phyloP scores from a whole-genome alignment of 2,113 vertebrate genomes.

The Rhizomys pruinosus region DNA sequence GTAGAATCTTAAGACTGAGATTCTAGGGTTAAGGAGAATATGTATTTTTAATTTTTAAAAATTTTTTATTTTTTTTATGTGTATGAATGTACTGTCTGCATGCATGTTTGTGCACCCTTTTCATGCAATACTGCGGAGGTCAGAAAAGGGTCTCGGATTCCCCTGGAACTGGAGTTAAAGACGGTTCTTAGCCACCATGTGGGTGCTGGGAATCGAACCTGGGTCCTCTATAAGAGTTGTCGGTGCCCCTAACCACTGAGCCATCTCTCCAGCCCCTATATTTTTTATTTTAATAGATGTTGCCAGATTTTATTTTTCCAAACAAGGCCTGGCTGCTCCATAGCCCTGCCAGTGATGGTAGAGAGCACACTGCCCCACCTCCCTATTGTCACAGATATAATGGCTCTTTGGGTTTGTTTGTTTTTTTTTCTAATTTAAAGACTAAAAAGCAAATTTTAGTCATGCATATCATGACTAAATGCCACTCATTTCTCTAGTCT shows the following conservation, averaged over 20 bases:
- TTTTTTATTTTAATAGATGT: constrained; percentile 63
- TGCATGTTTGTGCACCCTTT: no score
- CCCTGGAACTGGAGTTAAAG: no score
- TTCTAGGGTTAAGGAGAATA: constrained; percentile 37
- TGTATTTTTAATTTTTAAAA: no score
- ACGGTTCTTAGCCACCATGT: no score
- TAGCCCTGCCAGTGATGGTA: not conserved
- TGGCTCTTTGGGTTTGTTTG: not conserved
- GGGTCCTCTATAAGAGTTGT: no score
- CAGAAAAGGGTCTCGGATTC: no score
- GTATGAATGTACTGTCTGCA: no score
- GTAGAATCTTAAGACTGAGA: constrained; percentile 59
- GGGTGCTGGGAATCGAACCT: no score
- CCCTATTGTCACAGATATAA: constrained; percentile 23
- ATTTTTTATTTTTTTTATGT: no score
- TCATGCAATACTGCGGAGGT: no score
- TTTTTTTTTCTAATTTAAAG: constrained; percentile 13
- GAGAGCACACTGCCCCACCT: not conserved
- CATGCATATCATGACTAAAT: not conserved
- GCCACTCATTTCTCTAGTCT: constrained; percentile 33
- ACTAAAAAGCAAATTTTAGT: not conserved
- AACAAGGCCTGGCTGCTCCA: not conserved
- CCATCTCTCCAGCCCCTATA: no score
- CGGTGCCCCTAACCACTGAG: no score
- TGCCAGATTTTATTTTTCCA: constrained; percentile 54